Base-by-base conservation (phyloP, 2,888 invertebrate genomes). In the Megaustenia siamemsis region DNA sequence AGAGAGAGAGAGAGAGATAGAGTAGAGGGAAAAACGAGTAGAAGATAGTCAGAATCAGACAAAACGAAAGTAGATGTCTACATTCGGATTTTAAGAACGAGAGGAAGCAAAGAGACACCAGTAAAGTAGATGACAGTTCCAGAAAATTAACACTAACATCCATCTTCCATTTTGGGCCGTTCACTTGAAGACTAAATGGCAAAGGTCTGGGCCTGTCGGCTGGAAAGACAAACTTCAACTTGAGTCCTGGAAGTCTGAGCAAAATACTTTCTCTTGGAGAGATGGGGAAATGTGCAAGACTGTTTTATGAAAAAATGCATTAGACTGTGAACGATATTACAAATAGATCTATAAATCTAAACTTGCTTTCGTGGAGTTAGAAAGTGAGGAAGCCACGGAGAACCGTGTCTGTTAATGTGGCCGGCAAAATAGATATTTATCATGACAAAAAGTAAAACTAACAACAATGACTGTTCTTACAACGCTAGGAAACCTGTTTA, bases 161-260 rank as follows among this genome's bases (percentile, higher is more conserved):
- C 71, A 71, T 71, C 71, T 71, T 71, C 71, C 43, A 71, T 71
- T 71, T 71, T 71, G n/a, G 71, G 40, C 12, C 43, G 45, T 35
- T 71, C 43, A 71, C 71, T 8, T 6, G 40, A 71, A 71, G 71
- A 71, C 71, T 71, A 71, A 71, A 71, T 71, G 43, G 71, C 71
- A 71, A 71, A 45, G 45, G 71, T 71, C 71, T n/a, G 71, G n/a
- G 45, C 71, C 28, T n/a, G 71, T 71, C 71, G 43, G 71, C 43
- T 5, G n/a, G n/a, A 71, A 28, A 71, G 40, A 12, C n/a, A 28
- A 71, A 71, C 40, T 71, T 71, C 12, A n/a, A 43, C 40, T 12
- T 8, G 0, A 28, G 71, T 43, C 43, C 43, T n/a, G 12, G 63
- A 63, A 63, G 28, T 32, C 63, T 63, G 32, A 15, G 63, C 3